phyloP scores from a whole-genome alignment of 2,113 vertebrate species.

The Pterocles gutturalis region DNA sequence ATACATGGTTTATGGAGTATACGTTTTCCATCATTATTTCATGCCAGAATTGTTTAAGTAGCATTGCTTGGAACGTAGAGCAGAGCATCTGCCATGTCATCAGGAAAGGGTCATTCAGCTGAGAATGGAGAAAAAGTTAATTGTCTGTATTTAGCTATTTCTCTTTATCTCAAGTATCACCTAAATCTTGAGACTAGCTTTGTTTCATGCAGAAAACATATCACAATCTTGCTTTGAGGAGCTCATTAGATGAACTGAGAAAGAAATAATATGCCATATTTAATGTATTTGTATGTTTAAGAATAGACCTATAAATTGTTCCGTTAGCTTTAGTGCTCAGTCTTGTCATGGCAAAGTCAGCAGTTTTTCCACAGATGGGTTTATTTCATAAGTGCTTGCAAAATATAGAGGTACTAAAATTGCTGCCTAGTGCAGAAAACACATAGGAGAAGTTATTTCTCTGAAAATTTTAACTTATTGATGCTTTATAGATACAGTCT shows the following conservation, averaged over 20 bases:
- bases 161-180: not conserved
- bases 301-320: not conserved
- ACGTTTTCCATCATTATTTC: not conserved
- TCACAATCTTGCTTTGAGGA: not conserved
- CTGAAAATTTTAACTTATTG: not conserved
- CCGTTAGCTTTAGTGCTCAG: not conserved
- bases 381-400: not conserved
- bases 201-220: not conserved
- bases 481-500: not conserved
- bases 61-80: not conserved
- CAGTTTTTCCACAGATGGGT: not conserved
- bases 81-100: not conserved
- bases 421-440: not conserved
- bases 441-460: not conserved
- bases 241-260: not conserved
- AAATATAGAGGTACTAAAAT: not conserved
- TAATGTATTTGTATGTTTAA: not conserved
- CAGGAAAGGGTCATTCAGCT: not conserved
- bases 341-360: not conserved
- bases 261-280: not conserved
- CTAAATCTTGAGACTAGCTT: not conserved
- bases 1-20: fast-evolving
- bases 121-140: not conserved
- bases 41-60: not conserved
- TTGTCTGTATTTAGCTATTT: not conserved